Base-by-base conservation (phyloP, 2,113 vertebrate genomes). In the Cricetomys ansorgei region DNA sequence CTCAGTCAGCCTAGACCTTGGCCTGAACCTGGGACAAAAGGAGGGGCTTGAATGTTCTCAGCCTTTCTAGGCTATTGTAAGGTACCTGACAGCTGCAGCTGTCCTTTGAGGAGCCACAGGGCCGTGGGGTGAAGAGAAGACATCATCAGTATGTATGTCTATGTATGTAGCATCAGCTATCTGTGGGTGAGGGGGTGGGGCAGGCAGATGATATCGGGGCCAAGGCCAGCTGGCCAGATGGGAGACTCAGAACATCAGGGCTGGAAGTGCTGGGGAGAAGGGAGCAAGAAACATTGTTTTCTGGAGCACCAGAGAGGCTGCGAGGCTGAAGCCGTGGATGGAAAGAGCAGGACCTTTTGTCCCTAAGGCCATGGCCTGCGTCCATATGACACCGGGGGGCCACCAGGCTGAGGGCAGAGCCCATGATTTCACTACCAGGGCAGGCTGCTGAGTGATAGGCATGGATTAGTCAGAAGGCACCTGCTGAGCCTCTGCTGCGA, bases 31-130 rank as follows among this genome's bases (percentile, higher is more conserved):
- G 43, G 19, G 8, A 6, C 57, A 15, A 1, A 16, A 31, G 5
- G 25, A 25, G 5, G 59, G 73, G 15, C 1, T 8, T 17, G 15
- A 57, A 45, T 12, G 1, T 29, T 53, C 77, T 2, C 19, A 31
- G 37, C 29, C 65, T 21, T 1, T 31, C 4, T 4, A 29, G 16
- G 3, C 79, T 3, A n/a, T n/a, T n/a, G 57, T 80, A 67, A 27
- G 7, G 67, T 31, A 72, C 3, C 0, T 0, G 11, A n/a, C 1
- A 11, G 77, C 25, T 0, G 0, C 10, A 5, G 5, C 48, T 37
- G 0, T 25, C 45, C 27, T 31, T 1, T 0, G 45, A 0, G 4
- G 76, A 65, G 17, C 34, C 55, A 4, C 1, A 0, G 64, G 27
- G 34, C 21, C 37, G n/a, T 17, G 45, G 62, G 19, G 27, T 37